Conservation (phyloP, 2,113 vertebrate genomes). For the Dasyprocta punctata region DNA sequence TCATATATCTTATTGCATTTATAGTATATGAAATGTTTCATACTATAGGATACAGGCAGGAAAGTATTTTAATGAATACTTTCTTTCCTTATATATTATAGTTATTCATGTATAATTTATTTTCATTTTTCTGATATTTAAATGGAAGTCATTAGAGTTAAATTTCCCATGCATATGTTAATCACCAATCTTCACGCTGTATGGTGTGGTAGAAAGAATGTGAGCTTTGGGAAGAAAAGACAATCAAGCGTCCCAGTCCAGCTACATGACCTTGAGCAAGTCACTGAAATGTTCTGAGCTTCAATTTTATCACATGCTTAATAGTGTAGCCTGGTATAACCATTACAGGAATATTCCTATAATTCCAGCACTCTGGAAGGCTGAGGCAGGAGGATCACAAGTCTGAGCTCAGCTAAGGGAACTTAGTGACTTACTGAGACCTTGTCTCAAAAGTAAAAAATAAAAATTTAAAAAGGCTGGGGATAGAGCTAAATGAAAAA, state of each 20-base stretch:
- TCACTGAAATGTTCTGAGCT: neutral
- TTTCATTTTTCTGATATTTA: conserved; percentile 33
- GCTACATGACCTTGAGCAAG: neutral
- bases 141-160: neutral
- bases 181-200: neutral
- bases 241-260: neutral
- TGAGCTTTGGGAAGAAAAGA: neutral
- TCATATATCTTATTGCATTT: neutral
- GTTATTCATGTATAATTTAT: neutral
- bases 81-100: conserved; percentile 2
- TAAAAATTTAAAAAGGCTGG: neutral
- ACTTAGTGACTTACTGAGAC: neutral
- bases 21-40: neutral
- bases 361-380: neutral
- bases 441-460: neutral
- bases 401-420: neutral
- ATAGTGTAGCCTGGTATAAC: neutral
- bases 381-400: neutral
- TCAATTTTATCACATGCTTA: neutral
- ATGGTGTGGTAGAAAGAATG: neutral
- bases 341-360: neutral
- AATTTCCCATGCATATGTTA: neutral
- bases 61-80: neutral
- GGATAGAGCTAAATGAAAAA: neutral
- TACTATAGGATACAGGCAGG: neutral